Conservation (phyloP, 2,888 invertebrate species). For the Halocaridina rubra region DNA sequence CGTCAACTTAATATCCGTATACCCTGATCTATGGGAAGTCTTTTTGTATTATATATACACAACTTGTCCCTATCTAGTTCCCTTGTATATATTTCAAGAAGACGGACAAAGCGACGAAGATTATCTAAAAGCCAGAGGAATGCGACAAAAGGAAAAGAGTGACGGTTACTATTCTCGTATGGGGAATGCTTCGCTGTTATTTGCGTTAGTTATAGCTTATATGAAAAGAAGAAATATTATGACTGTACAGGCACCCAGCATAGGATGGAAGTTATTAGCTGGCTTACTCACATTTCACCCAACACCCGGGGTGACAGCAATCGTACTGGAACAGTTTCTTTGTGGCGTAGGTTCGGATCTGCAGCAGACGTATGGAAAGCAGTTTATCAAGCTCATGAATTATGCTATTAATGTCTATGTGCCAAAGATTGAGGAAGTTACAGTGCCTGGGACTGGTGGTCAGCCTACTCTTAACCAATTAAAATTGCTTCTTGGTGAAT, state of each 20-base stretch:
- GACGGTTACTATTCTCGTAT: background rate
- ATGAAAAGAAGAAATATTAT: background rate
- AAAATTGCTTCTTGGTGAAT: background rate
- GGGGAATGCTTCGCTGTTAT: slow-evolving; percentile 16
- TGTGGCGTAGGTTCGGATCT: background rate
- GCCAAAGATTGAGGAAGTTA: background rate
- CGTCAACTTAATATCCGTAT: background rate
- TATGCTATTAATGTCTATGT: background rate
- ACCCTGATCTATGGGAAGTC: slow-evolving; percentile 23
- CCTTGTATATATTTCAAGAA: background rate
- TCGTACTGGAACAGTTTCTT: background rate
- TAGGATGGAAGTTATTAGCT: slow-evolving; percentile 28
- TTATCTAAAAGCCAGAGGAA: background rate
- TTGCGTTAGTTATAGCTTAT: slow-evolving; percentile 15
- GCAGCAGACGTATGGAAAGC: slow-evolving; percentile 27
- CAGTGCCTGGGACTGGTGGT: background rate
- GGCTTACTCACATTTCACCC: background rate
- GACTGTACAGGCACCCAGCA: slow-evolving; percentile 1
- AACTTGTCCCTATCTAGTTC: slow-evolving; percentile 13
- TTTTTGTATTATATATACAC: slow-evolving; percentile 15
- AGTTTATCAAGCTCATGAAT: slow-evolving; percentile 30
- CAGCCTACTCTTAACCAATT: background rate
- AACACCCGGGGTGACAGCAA: background rate
- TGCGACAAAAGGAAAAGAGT: background rate
- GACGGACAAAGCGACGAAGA: slow-evolving; percentile 20